Base-by-base conservation (phyloP, 2,113 vertebrate genomes). In the Eulemur macaco region DNA sequence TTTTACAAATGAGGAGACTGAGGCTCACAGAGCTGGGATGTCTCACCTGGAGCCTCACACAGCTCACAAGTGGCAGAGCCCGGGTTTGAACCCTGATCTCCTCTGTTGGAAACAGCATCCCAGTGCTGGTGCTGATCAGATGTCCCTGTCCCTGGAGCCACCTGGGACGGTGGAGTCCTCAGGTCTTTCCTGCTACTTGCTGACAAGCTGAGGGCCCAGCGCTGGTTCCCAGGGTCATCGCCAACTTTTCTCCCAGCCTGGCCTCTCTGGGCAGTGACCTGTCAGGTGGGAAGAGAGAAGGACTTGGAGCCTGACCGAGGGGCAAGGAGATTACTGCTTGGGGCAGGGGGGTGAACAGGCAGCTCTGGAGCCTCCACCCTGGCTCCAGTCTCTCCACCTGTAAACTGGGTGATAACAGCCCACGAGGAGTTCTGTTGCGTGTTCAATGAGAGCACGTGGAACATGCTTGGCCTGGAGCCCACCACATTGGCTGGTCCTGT, bases 81-180 rank as follows among this genome's bases (percentile, higher is more conserved):
- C 5, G 3, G 27, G 20, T 77, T 69, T 58, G 73, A 95, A 63
- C 34, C 39, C 74, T 29, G 23, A 56, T 11, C 29, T 39, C 39
- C 39, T 84, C 20, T 1, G 5, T 5, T 86, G 39, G 37, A 45
- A 77, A 50, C 31, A 69, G 58, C 34, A 52, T 12, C 47, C 39
- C 37, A 20, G 4, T n/a, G 39, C 52, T 15, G 23, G 50, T 27
- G 37, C 47, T 45, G 42, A 50, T 73, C 25, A 25, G 73, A n/a
- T 18, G 18, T 18, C 20, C 60, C 6, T 34, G 17, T 31, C 7
- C 29, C 20, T 0, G 2, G 50, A 14, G 23, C 45, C 58, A 0
- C 23, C 34, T 0, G 37, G 91, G 25, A 0, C 1, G 17, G 15
- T 71, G 60, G 60, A 20, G 14, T 23, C 50, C 52, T 71, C 1